Evolutionary conservation across 2,888 invertebrate genomes (phyloP).

Genomic region (Sphinx pinastri): DNA sequence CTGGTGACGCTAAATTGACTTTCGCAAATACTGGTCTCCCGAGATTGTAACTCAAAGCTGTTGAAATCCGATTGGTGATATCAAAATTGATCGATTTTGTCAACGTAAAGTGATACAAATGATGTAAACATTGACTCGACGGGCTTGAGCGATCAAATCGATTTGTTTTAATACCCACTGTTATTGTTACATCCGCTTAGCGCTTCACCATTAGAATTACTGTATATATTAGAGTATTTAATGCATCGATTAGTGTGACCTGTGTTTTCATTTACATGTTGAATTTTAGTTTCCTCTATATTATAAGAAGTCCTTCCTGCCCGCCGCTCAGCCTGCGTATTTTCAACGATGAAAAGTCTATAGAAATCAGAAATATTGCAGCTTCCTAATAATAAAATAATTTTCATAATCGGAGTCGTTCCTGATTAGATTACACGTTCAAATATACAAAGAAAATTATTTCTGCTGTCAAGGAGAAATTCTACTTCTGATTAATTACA

Average conservation of each 20-base stretch:
- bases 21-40: neutral
- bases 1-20: no score
- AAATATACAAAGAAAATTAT: no score
- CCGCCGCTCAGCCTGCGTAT: no score
- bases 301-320: no score
- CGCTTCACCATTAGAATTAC: conserved; percentile 13
- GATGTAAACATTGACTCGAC: conserved; percentile 6
- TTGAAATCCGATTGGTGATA: conserved; percentile 31
- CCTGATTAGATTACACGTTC: no score
- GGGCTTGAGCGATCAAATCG: neutral
- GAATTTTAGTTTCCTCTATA: neutral
- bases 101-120: conserved; percentile 20
- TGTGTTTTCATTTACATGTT: neutral
- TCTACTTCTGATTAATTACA: no score
- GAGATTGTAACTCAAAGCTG: neutral
- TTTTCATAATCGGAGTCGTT: no score
- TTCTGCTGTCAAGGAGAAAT: no score
- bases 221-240: neutral
- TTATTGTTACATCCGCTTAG: conserved; percentile 23
- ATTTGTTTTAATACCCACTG: conserved; percentile 21
- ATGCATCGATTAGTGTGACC: no score
- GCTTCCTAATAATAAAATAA: no score
- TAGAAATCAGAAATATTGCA: no score
- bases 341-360: no score
- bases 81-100: conserved; percentile 27